Conservation (phyloP, 2,797 vertebrate genomes). For the Coreius guichenoti region DNA sequence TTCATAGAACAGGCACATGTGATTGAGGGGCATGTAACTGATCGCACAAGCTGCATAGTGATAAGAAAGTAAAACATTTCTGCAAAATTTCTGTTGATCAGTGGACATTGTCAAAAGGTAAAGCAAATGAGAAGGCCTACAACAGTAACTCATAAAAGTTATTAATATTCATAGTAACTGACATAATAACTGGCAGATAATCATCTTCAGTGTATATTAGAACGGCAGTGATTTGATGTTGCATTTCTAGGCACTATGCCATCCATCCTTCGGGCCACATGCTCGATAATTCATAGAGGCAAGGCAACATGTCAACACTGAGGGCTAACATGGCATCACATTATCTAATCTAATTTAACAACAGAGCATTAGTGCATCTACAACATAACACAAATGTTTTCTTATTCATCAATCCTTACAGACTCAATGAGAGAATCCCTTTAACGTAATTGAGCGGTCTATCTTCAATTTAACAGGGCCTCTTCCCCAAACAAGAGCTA, state of each 20-base stretch:
- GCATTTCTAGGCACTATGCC: conserved; percentile 10
- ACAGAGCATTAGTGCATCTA: background rate
- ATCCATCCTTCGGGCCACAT: background rate
- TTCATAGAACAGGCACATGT: background rate
- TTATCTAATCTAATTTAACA: background rate
- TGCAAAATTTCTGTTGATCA: background rate
- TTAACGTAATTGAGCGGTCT: conserved; percentile 44
- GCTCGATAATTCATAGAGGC: background rate
- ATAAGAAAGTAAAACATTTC: conserved; percentile 35
- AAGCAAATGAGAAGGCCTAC: background rate
- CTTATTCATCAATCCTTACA: conserved; percentile 5
- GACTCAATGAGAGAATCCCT: conserved; percentile 39
- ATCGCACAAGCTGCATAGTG: conserved; percentile 42
- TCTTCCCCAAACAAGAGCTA: conserved; percentile 54
- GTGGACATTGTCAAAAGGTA: background rate
- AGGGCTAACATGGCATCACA: conserved; percentile 12
- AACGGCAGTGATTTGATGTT: background rate
- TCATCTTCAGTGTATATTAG: background rate
- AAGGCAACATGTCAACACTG: background rate
- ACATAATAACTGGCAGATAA: conserved; percentile 25
- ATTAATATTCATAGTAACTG: background rate
- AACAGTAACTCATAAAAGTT: background rate
- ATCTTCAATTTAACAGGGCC: conserved; percentile 39
- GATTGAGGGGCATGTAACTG: background rate
- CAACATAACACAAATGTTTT: background rate